Evolutionary conservation across 2,888 invertebrate species (phyloP).

Genomic region (Lissocephala sabroskyi): DNA sequence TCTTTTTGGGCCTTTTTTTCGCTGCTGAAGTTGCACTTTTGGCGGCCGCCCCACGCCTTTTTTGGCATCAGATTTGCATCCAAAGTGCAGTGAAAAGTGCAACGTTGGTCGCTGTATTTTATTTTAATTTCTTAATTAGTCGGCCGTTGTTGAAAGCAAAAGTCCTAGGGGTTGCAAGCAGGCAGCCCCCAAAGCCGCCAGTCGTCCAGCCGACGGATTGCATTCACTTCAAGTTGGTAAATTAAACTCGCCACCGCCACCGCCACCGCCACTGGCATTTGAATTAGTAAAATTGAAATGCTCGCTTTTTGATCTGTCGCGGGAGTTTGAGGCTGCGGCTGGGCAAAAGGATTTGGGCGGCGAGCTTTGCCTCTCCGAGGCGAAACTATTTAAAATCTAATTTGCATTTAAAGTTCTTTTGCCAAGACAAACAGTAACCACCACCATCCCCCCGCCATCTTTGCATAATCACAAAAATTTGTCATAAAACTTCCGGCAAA

Average conservation of each 20-base stretch:
- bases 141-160: constrained; percentile 48
- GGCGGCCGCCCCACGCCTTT: constrained; percentile 18
- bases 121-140: constrained; percentile 62
- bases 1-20: constrained; percentile 37
- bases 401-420: constrained; percentile 41
- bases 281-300: constrained; percentile 54
- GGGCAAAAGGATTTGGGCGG: too few relatives aligned
- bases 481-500: constrained; percentile 52
- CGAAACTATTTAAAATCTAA: constrained; percentile 59
- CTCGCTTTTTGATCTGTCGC: constrained; percentile 32
- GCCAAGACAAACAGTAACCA: background rate
- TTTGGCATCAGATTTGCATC: constrained; percentile 59
- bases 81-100: constrained; percentile 55
- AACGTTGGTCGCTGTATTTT: constrained; percentile 21
- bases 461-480: constrained; percentile 53
- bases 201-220: background rate
- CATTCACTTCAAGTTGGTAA: background rate
- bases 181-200: too few relatives aligned
- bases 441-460: background rate
- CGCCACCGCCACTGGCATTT: too few relatives aligned
- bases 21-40: constrained; percentile 62
- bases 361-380: background rate
- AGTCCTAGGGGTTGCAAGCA: constrained; percentile 5
- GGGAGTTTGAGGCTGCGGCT: background rate
- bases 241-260: too few relatives aligned